phyloP scores from a whole-genome alignment of 2,797 vertebrate species.

The Ctenochaetus hawaiiensis region DNA sequence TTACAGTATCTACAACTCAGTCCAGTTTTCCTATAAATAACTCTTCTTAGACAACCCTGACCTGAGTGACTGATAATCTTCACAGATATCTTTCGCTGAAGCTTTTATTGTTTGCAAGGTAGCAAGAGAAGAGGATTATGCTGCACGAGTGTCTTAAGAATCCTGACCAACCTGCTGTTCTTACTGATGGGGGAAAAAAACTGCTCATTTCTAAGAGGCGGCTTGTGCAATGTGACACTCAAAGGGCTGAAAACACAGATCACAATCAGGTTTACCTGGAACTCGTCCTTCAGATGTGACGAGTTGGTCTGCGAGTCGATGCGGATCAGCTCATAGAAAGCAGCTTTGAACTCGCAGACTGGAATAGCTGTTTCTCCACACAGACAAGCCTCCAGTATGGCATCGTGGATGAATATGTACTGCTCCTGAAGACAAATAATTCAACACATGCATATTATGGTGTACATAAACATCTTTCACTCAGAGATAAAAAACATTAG shows the following conservation, averaged over 20 bases:
- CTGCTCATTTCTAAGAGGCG: neutral
- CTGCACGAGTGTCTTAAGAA: neutral
- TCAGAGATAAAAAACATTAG: constrained; percentile 6
- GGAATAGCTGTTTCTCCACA: constrained; percentile 99
- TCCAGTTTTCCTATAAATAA: too few relatives aligned
- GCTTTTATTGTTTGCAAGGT: neutral
- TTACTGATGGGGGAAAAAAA: neutral
- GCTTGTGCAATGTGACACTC: neutral
- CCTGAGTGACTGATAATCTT: too few relatives aligned
- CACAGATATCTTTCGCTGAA: too few relatives aligned
- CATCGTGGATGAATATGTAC: constrained; percentile 99
- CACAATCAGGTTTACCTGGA: constrained; percentile 88
- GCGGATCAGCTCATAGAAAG: constrained; percentile 99
- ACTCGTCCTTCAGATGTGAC: constrained; percentile 98
- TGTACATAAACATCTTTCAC: neutral
- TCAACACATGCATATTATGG: constrained; percentile 45
- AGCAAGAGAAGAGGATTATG: constrained; percentile 9
- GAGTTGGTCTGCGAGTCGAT: constrained; percentile 99
- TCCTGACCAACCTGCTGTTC: neutral
- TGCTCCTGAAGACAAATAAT: constrained; percentile 89
- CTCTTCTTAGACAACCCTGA: too few relatives aligned
- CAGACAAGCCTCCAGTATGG: constrained; percentile 98
- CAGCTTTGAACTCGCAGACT: constrained; percentile 97
- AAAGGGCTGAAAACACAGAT: neutral
- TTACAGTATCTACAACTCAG: too few relatives aligned